Conservation (phyloP, 2,797 vertebrate species). For the Spinibarbus caldwelli region DNA sequence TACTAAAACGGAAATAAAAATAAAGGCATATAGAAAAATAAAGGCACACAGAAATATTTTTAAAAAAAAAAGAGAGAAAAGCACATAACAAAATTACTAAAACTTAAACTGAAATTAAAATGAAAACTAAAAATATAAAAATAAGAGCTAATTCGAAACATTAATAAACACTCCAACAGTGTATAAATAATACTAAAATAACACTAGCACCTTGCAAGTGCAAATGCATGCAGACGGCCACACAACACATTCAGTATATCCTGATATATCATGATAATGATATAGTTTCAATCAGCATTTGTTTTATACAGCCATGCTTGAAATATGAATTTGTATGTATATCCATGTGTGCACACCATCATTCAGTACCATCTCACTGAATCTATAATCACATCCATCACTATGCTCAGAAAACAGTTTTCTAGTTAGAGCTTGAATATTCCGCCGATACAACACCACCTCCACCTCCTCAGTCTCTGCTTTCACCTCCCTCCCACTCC, state of each 20-base stretch:
- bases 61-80: not conserved
- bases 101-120: not conserved
- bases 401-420: not conserved
- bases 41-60: not conserved
- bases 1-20: not conserved
- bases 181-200: not conserved
- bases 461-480: slow-evolving; percentile 36
- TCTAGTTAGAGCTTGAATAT: slow-evolving; percentile 41
- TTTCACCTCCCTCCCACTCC: not conserved
- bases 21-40: not conserved
- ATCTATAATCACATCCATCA: slow-evolving; percentile 49
- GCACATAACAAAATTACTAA: not conserved
- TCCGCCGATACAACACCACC: slow-evolving; percentile 31
- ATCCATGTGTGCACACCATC: not conserved
- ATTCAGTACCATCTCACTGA: slow-evolving; percentile 13
- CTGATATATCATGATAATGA: not conserved
- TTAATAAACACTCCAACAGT: not conserved
- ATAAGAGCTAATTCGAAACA: not conserved
- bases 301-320: not conserved
- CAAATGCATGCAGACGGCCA: not conserved
- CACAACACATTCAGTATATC: not conserved
- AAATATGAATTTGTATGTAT: not conserved
- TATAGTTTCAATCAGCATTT: not conserved
- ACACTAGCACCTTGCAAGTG: not conserved
- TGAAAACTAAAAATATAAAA: not conserved